Evolutionary conservation across 2,888 invertebrate species (phyloP), one percentile per base, ranked within the genome.

Genomic region (Agrochola litura): DNA sequence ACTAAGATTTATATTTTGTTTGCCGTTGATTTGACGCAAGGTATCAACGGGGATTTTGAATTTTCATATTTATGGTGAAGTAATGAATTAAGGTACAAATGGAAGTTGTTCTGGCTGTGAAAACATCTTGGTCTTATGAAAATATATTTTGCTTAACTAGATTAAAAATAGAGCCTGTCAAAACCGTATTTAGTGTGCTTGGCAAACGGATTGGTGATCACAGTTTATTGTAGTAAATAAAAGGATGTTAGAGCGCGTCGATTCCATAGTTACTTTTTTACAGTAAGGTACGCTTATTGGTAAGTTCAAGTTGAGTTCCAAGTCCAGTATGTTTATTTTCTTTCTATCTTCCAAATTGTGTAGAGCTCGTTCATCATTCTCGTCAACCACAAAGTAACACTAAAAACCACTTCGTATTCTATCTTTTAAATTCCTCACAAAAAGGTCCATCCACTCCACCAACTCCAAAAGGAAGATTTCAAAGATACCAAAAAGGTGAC

Each of bases 1-100:
- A 88, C 89, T 85, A 84, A 88, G 87, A 91, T 89, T 89, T 86
- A 89, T 87, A 89, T 85, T 88, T 87, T 88, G 90, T 88, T 83
- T 85, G 85, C 77, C 85, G 85, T 79, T 86, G 85, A 89, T 88
- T 87, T 83, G 88, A 85, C 81, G 77, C 64, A 81, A 86, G 82
- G 85, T 80, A 85, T 88, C 80, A 87, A 82, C 84, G 58, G 82
- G 84, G 86, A 88, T 86, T 88, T 79, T 43, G 82, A 77, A 74
- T 86, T 83, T 87, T 87, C 83, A 85, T 87, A 85, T 87, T 88
- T 88, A 81, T 81, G 67, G 72, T 25, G 71, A 70, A 56, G 63
- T 83, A 88, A 87, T 86, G 83, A 87, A 86, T 85, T 77, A 65
- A 70, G 69, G 76, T 78, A 70, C 75, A 76, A 77, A 81, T 84